These are phyloP conservation scores for Nudaria mundana DNA, from an alignment of 2,888 invertebrate genomes.

Conservation along the genomic window DNA sequence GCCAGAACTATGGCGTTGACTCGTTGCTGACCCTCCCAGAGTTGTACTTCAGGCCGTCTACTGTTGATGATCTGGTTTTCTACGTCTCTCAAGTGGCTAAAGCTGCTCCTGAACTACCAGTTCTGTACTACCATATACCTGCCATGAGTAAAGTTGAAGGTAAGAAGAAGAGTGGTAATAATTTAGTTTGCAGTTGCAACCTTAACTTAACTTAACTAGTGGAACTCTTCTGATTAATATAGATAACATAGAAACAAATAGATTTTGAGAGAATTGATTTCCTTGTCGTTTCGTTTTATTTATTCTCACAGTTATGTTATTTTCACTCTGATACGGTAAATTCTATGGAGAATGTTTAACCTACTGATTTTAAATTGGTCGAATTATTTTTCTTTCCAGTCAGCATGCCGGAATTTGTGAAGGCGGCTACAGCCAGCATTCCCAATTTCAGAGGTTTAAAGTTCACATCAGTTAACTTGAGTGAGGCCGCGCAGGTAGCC, in stretches of 20 bases:
- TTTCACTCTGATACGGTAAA: too few species aligned
- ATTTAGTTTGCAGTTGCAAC: too few species aligned
- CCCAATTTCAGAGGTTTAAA: constrained; percentile 91
- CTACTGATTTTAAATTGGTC: too few species aligned
- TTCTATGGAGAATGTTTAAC: too few species aligned
- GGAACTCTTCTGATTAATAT: too few species aligned
- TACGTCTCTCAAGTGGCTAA: constrained; percentile 85
- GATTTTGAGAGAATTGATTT: too few species aligned
- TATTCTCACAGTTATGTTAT: background rate
- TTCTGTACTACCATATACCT: constrained; percentile 93
- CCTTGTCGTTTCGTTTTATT: too few species aligned
- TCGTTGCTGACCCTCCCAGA: constrained; percentile 89
- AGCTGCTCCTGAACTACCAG: constrained; percentile 87
- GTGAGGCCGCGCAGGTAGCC: constrained; percentile 84
- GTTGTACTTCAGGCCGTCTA: constrained; percentile 86
- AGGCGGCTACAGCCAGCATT: constrained; percentile 81
- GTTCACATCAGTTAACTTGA: constrained; percentile 87
- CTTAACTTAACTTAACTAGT: too few species aligned
- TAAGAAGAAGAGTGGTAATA: too few species aligned
- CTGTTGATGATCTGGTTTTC: constrained; percentile 80
- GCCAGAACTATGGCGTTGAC: constrained; percentile 83
- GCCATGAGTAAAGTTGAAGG: constrained; percentile 85
- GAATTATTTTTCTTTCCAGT: constrained; percentile 74
- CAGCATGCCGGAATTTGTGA: constrained; percentile 86
- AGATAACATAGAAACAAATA: too few species aligned